Base-by-base conservation (phyloP, 2,888 invertebrate species). In the Trichogramma dendrolimi region DNA sequence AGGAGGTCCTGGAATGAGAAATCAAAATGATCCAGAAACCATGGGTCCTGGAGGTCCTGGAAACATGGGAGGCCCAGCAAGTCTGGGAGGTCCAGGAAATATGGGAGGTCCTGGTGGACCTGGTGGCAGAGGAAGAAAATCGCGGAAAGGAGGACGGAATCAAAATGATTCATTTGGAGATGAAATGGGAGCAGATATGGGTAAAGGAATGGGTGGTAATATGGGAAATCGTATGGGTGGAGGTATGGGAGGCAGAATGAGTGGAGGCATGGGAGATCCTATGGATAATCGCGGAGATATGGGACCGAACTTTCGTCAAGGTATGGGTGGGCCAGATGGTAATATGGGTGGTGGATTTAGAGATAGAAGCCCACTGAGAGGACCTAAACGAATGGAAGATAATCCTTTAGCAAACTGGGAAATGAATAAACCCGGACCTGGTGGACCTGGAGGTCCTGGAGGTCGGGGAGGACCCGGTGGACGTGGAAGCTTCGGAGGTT, bases 321-420 rank as follows among this genome's bases (percentile, higher is more conserved):
- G 55, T 4, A 55, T 65, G 51, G 67, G 62, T 5, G 61, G 57
- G n/a, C 44, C 58, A 55, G 58, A 55, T 5, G 55, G 66, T 49
- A 48, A 59, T 4, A 6, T 65, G 7, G 71, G 70, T 8, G 73
- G 71, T 62, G 76, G 68, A 58, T 79, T 77, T 49, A 67, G 79
- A 57, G 79, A 79, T 67, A 72, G 79, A 44, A 79, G 79, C 63
- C 79, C 78, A 8, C 62, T 79, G 44, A 70, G 69, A 41, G 73
- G 78, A 27, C 44, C 62, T 6, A 59, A 57, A 40, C 66, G 67
- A 14, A 42, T 65, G 6, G 70, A 71, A 27, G 70, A 69, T 39
- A 67, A 71, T 64, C 62, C 63, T 6, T 42, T 66, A 14, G 27
- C 61, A 7, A 63, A 55, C 53, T 66, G 66, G 66, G 66, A 66